A percentile compares a stretch with the other conserved stretches of the same genome.
Evolutionary conservation across 1,140 invertebrate genomes (phyloP).

Genomic region (Potamilus streckersoni): DNA sequence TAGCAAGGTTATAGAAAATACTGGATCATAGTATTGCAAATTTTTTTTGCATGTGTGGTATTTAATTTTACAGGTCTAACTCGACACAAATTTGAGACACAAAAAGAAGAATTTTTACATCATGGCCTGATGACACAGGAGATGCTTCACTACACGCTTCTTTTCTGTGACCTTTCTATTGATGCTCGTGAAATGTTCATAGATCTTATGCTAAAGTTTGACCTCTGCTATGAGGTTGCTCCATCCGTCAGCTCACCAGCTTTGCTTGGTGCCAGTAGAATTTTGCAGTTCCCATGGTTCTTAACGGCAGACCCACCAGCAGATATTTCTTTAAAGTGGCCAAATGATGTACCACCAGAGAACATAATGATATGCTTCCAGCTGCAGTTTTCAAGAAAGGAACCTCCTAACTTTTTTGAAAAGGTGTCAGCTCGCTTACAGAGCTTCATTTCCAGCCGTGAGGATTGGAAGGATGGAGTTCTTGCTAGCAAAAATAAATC

Average conservation of each 20-base stretch:
- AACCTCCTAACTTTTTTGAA: slow-evolving; percentile 62
- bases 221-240: slow-evolving; percentile 57
- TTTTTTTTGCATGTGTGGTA: not conserved
- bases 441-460: slow-evolving; percentile 43
- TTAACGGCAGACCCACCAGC: slow-evolving; percentile 41
- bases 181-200: slow-evolving; percentile 56
- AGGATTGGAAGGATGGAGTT: slow-evolving; percentile 60
- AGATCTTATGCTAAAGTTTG: slow-evolving; percentile 61
- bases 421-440: slow-evolving; percentile 58
- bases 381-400: slow-evolving; percentile 48
- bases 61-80: slow-evolving; percentile 27
- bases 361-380: slow-evolving; percentile 48
- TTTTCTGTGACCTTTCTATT: slow-evolving; percentile 51
- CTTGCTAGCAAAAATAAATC: slow-evolving; percentile 48
- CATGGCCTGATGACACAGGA: slow-evolving; percentile 58
- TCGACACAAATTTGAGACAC: slow-evolving; percentile 41
- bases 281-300: slow-evolving; percentile 63
- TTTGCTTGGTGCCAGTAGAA: slow-evolving; percentile 35
- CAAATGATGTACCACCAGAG: slow-evolving; percentile 41
- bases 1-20: too few relatives aligned
- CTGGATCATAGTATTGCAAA: too few relatives aligned
- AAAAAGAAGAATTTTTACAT: slow-evolving; percentile 55
- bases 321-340: slow-evolving; percentile 45
- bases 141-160: slow-evolving; percentile 50
- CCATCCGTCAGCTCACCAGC: slow-evolving; percentile 26